Conservation (phyloP, 2,888 invertebrate species). For the Philereme transversata region DNA sequence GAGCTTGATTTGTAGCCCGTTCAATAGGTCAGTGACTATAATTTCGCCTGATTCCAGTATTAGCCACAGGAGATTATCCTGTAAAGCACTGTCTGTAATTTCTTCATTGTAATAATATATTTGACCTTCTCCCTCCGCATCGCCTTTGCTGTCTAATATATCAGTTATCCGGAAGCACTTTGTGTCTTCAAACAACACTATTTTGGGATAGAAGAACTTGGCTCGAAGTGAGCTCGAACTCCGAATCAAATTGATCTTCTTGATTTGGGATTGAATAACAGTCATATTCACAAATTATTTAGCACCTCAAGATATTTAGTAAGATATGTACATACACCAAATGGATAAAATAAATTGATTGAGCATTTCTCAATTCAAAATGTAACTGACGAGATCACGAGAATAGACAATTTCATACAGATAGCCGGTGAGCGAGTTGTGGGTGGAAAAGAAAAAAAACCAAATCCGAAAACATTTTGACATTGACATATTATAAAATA, state of each 20-base stretch:
- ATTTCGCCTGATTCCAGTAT: constrained; percentile 60
- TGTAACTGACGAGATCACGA: constrained; percentile 1
- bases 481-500: constrained; percentile 2
- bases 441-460: too few relatives aligned
- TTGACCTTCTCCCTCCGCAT: constrained; percentile 29
- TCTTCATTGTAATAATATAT: constrained; percentile 49
- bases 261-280: constrained; percentile 37
- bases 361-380: background rate
- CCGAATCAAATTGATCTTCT: constrained; percentile 27
- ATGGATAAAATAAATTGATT: too few relatives aligned
- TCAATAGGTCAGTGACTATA: constrained; percentile 52
- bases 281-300: constrained; percentile 29
- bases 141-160: constrained; percentile 46
- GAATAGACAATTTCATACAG: too few relatives aligned
- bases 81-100: constrained; percentile 53
- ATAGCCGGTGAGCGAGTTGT: too few relatives aligned
- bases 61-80: constrained; percentile 63
- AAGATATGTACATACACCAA: too few relatives aligned
- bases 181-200: constrained; percentile 56
- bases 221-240: constrained; percentile 18
- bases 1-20: constrained; percentile 50
- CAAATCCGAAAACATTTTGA: background rate
- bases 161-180: constrained; percentile 47
- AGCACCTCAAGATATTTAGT: background rate
- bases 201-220: constrained; percentile 59